These are phyloP conservation scores for Drosophila bunnanda DNA, from an alignment of 2,888 invertebrate species.

Conservation along the genomic window DNA sequence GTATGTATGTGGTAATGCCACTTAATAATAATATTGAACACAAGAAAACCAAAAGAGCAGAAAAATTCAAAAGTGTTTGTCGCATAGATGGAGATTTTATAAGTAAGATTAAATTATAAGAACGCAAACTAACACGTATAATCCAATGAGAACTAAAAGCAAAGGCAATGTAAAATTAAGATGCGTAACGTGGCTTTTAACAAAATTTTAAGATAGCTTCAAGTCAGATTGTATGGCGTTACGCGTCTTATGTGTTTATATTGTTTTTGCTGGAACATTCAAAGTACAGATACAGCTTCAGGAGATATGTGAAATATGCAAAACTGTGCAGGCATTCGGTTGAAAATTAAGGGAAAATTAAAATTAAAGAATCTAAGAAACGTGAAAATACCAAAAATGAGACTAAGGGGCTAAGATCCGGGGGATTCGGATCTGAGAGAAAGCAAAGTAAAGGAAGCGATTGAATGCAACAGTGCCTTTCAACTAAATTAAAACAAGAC, in stretches of 20 bases:
- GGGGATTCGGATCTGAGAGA: slow-evolving; percentile 3
- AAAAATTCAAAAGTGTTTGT: slow-evolving; percentile 18
- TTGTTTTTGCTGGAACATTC: slow-evolving; percentile 10
- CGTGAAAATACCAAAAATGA: slow-evolving; percentile 26
- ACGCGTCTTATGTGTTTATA: neutral
- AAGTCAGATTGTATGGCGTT: neutral
- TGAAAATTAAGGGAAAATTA: slow-evolving; percentile 25
- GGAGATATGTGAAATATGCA: slow-evolving; percentile 22
- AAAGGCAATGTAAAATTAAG: neutral
- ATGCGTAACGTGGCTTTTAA: neutral
- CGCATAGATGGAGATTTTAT: slow-evolving; percentile 20
- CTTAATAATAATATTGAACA: neutral
- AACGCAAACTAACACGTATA: slow-evolving; percentile 7
- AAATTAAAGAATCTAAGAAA: slow-evolving; percentile 22
- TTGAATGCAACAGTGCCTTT: slow-evolving; percentile 63
- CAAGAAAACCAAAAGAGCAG: slow-evolving; percentile 14
- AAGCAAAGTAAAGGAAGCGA: slow-evolving; percentile 23
- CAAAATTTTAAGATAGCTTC: neutral
- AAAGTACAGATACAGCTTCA: slow-evolving; percentile 9
- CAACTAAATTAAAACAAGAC: slow-evolving; percentile 30
- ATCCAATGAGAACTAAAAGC: neutral
- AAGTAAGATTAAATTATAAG: slow-evolving; percentile 16
- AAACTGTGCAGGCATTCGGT: slow-evolving; percentile 47
- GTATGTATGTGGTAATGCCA: slow-evolving; percentile 5
- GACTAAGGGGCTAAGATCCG: slow-evolving; percentile 30